Conservation (phyloP, 2,113 vertebrate species). For the Pleuronectes platessa region DNA sequence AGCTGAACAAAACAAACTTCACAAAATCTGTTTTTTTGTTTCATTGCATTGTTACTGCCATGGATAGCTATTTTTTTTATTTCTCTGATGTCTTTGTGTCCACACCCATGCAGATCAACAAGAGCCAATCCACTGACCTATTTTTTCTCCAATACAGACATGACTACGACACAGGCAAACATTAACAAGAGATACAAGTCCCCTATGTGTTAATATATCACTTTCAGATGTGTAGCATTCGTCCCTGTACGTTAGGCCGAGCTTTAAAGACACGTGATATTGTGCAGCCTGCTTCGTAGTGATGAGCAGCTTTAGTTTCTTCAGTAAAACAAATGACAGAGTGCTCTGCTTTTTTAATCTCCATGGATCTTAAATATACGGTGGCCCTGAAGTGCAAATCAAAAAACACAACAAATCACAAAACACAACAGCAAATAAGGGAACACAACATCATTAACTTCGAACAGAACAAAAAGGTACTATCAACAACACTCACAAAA, state of each 20-base stretch:
- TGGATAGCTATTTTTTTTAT: background rate
- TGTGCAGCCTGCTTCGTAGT: background rate
- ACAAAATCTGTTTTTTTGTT: slow-evolving; percentile 2
- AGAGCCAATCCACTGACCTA: slow-evolving; percentile 2
- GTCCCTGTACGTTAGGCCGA: background rate
- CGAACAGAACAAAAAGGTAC: too few relatives aligned
- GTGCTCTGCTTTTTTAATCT: background rate
- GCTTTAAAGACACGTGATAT: background rate
- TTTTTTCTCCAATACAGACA: background rate
- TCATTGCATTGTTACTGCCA: background rate
- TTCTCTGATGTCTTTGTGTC: background rate
- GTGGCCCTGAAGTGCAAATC: background rate
- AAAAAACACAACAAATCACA: background rate
- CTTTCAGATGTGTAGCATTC: background rate
- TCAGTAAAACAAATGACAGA: background rate
- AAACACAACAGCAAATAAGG: background rate
- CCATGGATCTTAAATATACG: background rate
- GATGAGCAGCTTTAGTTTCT: background rate
- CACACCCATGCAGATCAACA: background rate
- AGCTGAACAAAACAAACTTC: background rate
- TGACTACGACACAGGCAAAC: background rate
- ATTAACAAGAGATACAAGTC: background rate
- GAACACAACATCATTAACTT: too few relatives aligned
- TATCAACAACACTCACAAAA: too few relatives aligned
- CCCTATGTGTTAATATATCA: background rate